A percentile compares a stretch with the other conserved stretches of the same genome.
Evolutionary conservation across 2,113 vertebrate species (phyloP).

Genomic region (Tragelaphus scriptus): DNA sequence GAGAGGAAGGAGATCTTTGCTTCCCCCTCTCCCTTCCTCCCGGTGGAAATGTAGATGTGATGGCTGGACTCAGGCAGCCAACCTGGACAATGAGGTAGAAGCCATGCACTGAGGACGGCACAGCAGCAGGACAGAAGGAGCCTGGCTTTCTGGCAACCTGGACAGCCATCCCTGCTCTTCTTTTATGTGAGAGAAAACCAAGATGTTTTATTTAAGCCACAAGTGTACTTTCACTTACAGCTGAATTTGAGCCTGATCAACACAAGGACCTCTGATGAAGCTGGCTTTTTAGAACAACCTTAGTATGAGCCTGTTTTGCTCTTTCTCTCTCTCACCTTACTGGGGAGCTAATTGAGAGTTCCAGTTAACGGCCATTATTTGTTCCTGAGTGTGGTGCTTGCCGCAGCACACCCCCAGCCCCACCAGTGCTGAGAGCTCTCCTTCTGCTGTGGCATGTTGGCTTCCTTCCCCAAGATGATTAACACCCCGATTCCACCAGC

Average conservation of each 20-base stretch:
- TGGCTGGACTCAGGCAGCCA: background rate
- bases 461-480: background rate
- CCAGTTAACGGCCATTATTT: accelerated
- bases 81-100: background rate
- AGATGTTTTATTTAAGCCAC: background rate
- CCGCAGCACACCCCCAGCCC: accelerated
- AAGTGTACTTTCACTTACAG: no score
- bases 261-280: accelerated
- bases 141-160: background rate
- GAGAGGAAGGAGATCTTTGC: background rate
- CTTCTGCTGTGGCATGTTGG: accelerated
- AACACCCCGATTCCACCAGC: background rate
- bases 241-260: background rate
- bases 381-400: background rate
- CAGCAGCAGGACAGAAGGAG: background rate
- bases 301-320: background rate
- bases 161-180: background rate
- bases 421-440: accelerated
- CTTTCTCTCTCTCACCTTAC: background rate
- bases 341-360: background rate
- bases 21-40: background rate
- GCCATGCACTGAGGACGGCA: background rate
- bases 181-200: background rate
- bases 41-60: background rate
- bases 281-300: background rate